A percentile compares a stretch with the other conserved stretches of the same genome.
phyloP scores from a whole-genome alignment of 2,888 invertebrate species.

The Perithous albicinctus region DNA sequence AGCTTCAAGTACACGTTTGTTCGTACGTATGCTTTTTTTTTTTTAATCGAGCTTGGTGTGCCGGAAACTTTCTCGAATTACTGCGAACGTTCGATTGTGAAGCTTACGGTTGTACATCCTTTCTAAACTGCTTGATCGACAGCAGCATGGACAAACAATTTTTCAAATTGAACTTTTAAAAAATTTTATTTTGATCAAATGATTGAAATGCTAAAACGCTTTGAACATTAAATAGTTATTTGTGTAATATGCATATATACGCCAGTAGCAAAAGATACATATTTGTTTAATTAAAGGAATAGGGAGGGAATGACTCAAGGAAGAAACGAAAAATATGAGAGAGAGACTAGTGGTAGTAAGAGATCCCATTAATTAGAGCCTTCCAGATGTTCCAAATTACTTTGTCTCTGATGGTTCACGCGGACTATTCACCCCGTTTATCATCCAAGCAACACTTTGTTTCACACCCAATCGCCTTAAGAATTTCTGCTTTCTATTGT shows the following conservation, averaged over 20 bases:
- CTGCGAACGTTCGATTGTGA: conserved; percentile 12
- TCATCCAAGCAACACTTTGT: conserved; percentile 59
- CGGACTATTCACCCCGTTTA: conserved; percentile 46
- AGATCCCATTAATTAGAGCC: conserved; percentile 82
- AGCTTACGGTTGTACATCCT: neutral
- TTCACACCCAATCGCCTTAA: neutral
- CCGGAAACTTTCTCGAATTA: conserved; percentile 57
- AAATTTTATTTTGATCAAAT: too few species aligned
- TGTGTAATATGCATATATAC: neutral
- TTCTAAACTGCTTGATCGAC: neutral
- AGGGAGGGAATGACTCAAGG: conserved; percentile 41
- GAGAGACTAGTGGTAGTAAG: conserved; percentile 73
- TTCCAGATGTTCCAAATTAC: conserved; percentile 83
- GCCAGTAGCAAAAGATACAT: conserved; percentile 73
- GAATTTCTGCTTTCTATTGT: conserved; percentile 58
- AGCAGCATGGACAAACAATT: neutral
- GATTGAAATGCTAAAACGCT: too few species aligned
- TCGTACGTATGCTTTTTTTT: neutral
- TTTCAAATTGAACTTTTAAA: too few species aligned
- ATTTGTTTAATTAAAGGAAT: conserved; percentile 79
- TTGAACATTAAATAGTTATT: too few species aligned
- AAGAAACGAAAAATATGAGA: conserved; percentile 66
- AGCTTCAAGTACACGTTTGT: neutral
- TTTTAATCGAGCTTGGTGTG: neutral
- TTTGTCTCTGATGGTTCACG: conserved; percentile 75